Percentiles rank a stretch among this genome's conserved stretches.
Evolutionary conservation across 1,140 invertebrate genomes (phyloP).

Genomic region (Polyergus mexicanus): DNA sequence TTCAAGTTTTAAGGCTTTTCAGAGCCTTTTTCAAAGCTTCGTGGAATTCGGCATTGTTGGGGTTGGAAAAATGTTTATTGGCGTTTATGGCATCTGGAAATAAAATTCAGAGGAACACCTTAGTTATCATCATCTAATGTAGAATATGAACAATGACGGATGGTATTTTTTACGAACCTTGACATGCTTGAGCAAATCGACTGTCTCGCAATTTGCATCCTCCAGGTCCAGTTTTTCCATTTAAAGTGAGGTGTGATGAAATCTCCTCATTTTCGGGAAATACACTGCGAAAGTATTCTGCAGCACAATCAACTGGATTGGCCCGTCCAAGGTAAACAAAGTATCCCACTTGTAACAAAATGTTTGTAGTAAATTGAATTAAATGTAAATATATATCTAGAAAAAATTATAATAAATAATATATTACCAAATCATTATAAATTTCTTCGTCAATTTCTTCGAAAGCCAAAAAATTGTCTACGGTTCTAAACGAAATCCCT

Average conservation of each 20-base stretch:
- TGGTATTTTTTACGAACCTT: no score
- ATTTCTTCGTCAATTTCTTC: slow-evolving; percentile 14
- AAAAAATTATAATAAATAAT: not conserved
- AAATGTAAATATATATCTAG: not conserved
- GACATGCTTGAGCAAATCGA: no score
- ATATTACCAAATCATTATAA: not conserved
- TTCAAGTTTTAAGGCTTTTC: slow-evolving; percentile 3
- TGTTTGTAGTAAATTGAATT: slow-evolving; percentile 11
- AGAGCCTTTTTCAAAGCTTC: not conserved
- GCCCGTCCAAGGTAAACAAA: not conserved
- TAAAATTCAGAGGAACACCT: no score
- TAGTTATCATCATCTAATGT: no score
- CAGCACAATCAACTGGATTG: not conserved
- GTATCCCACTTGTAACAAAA: not conserved
- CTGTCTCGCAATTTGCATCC: no score
- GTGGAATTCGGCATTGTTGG: not conserved
- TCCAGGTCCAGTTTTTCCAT: no score
- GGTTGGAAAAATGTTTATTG: not conserved
- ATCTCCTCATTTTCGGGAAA: no score
- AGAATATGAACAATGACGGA: no score
- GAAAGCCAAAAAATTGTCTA: not conserved
- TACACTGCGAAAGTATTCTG: no score
- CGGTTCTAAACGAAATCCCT: not conserved
- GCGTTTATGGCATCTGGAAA: not conserved
- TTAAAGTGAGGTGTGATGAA: no score